Evolutionary conservation across 2,888 invertebrate genomes (phyloP), one percentile per base, ranked within the genome.

Genomic region (Eugnorisma glareosa): DNA sequence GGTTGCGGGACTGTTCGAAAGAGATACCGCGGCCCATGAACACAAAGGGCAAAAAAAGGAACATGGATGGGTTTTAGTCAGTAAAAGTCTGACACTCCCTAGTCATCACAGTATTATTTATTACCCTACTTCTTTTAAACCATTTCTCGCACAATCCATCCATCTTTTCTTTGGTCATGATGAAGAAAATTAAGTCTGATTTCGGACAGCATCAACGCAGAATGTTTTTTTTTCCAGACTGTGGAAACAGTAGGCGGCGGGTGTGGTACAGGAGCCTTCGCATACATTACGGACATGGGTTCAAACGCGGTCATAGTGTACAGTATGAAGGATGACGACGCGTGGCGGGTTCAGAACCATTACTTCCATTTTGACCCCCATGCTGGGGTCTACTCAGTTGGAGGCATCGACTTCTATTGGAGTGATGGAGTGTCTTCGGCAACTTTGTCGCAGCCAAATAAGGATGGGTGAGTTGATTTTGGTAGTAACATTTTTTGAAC

Each of bases 291-390:
- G 0, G 98, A 98, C 89, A 96, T 98, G 88, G 97, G 98, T 1
- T 97, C 97, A 1, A 98, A 98, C 88, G 98, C 98, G 0, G 90
- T 98, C 10, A 97, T 98, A 11, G 98, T 98, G 2, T 98, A 98
- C 92, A 98, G 97, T 51, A 94, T 97, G 86, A 96, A 96, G 7
- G 94, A 97, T 0, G 95, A 98, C 89, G 97, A 97, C n/a, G 97
- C 98, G 0, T 98, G 98, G 98, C 97, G 98, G 69, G 97, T 98
- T 15, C 97, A 97, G 87, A 98, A 98, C 90, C 98, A 98, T 89
- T 98, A 97, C 93, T 98, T 98, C 97, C 97, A 98, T 89, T 98
- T 98, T 87, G 98, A 98, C 91, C 98, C 98, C 0, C 94, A 98
- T 63, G 95, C 97, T 84, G 98, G 98, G 15, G 97, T 97, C 82